These are phyloP conservation scores for Falco berigora DNA, from an alignment of 2,797 vertebrate genomes.

Conservation along the genomic window DNA sequence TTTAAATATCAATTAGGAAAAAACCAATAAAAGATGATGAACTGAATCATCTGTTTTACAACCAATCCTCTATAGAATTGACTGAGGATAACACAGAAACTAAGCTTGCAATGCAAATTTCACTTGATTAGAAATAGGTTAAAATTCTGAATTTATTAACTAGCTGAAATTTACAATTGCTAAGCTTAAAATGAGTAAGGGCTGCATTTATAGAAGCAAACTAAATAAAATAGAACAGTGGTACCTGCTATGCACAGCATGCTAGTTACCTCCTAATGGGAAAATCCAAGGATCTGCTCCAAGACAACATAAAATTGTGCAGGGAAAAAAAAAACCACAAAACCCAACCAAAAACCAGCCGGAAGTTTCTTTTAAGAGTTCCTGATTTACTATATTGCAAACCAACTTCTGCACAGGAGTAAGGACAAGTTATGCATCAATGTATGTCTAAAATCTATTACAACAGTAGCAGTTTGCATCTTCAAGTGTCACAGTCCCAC, in stretches of 20 bases:
- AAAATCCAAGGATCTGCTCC: slow-evolving; percentile 24
- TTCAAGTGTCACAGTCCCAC: neutral
- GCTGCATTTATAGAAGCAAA: slow-evolving; percentile 42
- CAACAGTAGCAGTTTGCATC: neutral
- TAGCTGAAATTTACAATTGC: slow-evolving; percentile 13
- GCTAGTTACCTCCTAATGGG: neutral
- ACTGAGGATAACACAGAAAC: neutral
- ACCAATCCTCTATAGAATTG: slow-evolving; percentile 24
- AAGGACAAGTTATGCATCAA: neutral
- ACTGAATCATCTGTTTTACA: slow-evolving; percentile 25
- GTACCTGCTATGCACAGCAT: neutral
- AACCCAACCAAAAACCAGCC: neutral
- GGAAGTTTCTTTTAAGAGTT: neutral
- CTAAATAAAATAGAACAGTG: neutral
- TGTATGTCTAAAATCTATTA: neutral
- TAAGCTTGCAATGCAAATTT: slow-evolving; percentile 4
- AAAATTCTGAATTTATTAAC: slow-evolving; percentile 41
- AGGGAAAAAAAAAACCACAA: neutral
- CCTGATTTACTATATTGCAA: neutral
- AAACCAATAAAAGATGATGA: slow-evolving; percentile 44
- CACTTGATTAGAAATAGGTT: slow-evolving; percentile 4
- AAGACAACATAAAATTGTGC: neutral
- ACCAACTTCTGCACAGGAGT: neutral
- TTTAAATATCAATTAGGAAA: slow-evolving; percentile 68
- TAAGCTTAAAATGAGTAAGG: slow-evolving; percentile 40